Evolutionary conservation across 2,113 vertebrate genomes (phyloP).

Genomic region (Phalacrocorax pelagicus): DNA sequence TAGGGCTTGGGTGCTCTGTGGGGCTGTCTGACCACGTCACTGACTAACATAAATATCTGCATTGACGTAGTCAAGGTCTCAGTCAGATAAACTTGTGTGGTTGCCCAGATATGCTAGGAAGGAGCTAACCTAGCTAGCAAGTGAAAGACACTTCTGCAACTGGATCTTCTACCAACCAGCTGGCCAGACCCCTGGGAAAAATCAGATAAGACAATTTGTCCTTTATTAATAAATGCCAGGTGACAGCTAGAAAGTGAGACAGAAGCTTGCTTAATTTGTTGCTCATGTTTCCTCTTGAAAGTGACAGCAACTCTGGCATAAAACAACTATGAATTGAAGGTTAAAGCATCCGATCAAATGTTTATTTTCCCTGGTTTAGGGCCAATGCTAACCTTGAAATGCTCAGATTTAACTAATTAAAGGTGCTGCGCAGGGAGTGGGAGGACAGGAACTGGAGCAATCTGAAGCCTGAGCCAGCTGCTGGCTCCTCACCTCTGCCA

Average conservation of each 20-base stretch:
- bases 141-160: background rate
- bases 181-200: background rate
- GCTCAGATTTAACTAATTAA: background rate
- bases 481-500: background rate
- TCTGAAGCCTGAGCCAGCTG: background rate
- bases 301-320: background rate
- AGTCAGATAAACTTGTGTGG: background rate
- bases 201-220: background rate
- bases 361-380: background rate
- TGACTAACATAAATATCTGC: fast-evolving
- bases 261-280: background rate
- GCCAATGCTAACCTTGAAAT: background rate
- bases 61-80: background rate
- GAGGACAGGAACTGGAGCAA: background rate
- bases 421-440: background rate
- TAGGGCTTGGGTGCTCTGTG: background rate
- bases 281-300: background rate
- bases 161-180: background rate
- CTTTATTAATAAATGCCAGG: slow-evolving; percentile 7
- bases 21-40: background rate
- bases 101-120: background rate
- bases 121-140: background rate
- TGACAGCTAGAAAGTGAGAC: background rate
- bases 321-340: background rate
- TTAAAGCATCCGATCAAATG: background rate